Evolutionary conservation across 64 coral and sea anemone species (phyloP), one percentile per base, ranked within the genome.

Genomic region (Pocillopora verrucosa): DNA sequence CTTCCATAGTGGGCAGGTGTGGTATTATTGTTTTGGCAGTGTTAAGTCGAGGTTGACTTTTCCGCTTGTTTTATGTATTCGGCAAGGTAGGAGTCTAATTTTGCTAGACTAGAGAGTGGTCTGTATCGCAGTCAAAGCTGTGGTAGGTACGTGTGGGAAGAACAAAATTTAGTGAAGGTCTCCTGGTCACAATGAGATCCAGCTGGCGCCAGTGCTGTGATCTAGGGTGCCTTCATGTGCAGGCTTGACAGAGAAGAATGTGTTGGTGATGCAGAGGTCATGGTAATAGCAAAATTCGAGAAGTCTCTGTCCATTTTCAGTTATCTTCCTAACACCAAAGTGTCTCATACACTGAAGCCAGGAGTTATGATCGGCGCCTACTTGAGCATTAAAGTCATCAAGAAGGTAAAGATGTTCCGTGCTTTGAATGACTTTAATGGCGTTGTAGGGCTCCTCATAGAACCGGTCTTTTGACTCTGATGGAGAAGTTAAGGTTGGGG

Each of bases 281-380:
- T 60, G 70, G 16, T 76, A 60, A 20, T 20, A 88, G 56, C 86
- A 88, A 1, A 88, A 35, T 35, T 88, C 86, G 10, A 76, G 51
- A 30, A 30, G 30, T 30, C 30, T 30, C 30, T 30, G 30, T 30
- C 86, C 72, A 60, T 88, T 76, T 58, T 61, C 72, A 24, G 75
- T 88, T 58, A 88, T n/a, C 34, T 60, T 76, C 11, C 86, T 73
- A 45, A 60, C 61, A 56, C 86, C 72, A 22, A 75, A 74, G 56
- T 88, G 86, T 24, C 86, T 26, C n/a, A 76, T 5, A 22, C 19
- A 73, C 11, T 9, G n/a, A n/a, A 25, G 86, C 86, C 86, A 62
- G 24, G 20, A 88, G 45, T 62, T 3, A 36, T 88, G 69, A 35
- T 88, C 73, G 19, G 86, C 19, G 60, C 73, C 86, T 24, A 76